Evolutionary conservation across 2,113 vertebrate species (phyloP).

Genomic region (Aythya baeri): DNA sequence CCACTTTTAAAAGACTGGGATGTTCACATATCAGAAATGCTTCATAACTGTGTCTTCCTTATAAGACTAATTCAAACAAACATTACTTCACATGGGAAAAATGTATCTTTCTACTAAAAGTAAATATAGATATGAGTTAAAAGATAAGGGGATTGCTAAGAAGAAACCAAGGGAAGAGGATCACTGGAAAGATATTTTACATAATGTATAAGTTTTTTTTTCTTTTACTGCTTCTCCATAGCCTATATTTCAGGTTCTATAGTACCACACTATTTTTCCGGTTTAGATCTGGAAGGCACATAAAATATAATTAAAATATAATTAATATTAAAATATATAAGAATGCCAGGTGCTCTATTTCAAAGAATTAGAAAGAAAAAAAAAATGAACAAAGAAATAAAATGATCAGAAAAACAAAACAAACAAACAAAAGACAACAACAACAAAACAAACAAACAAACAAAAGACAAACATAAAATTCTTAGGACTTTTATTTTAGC

Average conservation of each 20-base stretch:
- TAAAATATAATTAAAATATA: not conserved
- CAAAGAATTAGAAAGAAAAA: not conserved
- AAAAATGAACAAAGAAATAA: not conserved
- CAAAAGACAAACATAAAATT: not conserved
- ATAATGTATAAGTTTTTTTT: not conserved
- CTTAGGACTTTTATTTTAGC: not conserved
- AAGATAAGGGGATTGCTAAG: not conserved
- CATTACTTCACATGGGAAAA: not conserved
- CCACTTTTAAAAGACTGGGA: not conserved
- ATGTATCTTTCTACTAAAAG: not conserved
- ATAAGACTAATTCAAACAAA: slow-evolving; percentile 1
- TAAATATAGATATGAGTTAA: not conserved
- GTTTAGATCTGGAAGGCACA: not conserved
- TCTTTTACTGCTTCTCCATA: not conserved
- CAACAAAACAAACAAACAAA: not conserved
- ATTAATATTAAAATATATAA: not conserved
- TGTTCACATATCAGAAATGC: not conserved
- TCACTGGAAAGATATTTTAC: not conserved
- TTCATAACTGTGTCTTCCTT: not conserved
- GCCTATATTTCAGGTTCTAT: not conserved
- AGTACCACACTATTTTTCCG: not conserved
- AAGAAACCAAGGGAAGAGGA: not conserved
- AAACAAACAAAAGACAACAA: too few species aligned
- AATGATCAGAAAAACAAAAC: not conserved
- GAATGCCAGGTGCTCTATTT: not conserved